Evolutionary conservation across 2,888 invertebrate species (phyloP), one percentile per base, ranked within the genome.

Genomic region (Penaeus monodon): DNA sequence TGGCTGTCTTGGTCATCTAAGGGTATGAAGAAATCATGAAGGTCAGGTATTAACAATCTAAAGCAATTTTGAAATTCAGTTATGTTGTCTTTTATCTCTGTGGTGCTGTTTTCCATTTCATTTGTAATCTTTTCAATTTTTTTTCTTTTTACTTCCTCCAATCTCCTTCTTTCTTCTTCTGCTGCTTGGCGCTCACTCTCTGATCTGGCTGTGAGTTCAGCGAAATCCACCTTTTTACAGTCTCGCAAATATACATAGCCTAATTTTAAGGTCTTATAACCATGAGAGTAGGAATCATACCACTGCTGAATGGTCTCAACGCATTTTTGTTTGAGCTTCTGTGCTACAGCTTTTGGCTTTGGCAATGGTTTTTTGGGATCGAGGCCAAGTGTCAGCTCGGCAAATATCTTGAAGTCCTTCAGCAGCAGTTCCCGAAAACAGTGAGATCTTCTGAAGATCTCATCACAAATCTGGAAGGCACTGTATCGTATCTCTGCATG

Each of bases 401-500:
- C 57, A 74, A 90, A 70, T n/a, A 29, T 74, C 20, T 80, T 38
- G 29, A 90, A 89, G 49, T 90, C 92, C 89, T 93, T 94, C 24
- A 93, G 91, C 27, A 93, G 93, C 24, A 93, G 91, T 89, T 93
- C 92, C 86, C 94, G 92, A 89, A 94, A 94, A 57, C 91, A 91
- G 91, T 93, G 93, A 24, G 94, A 94, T 90, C 93, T 91, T 89
- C 91, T 91, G 91, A 94, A 94, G 22, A 94, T 91, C 90, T 93
- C 93, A 91, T 93, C 92, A 81, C 93, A 92, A 68, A 94, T 92
- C 90, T 93, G 93, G 90, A 94, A 93, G 17, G 94, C 92, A 90
- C 93, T 93, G 65, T 92, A 92, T 22, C 94, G 92, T 79, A 94
- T 92, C 92, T 94, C 94, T 24, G 94, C 92, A 91, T 94, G 94